phyloP scores from a whole-genome alignment of 1,140 invertebrate genomes.

The Pinna nobilis region DNA sequence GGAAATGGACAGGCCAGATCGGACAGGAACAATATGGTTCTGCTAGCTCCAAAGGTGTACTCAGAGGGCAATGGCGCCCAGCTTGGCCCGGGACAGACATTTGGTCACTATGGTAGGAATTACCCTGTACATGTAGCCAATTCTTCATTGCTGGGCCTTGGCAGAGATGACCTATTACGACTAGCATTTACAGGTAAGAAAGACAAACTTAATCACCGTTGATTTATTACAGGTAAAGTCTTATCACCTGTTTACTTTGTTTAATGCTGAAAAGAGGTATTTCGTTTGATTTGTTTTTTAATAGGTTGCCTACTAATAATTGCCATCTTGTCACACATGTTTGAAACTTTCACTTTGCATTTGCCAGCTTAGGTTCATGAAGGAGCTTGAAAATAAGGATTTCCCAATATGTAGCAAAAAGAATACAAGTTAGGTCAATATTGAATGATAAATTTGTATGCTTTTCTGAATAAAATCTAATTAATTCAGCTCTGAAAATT shows the following conservation, averaged over 20 bases:
- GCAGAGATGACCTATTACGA: constrained; percentile 49
- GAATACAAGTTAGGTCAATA: too few relatives aligned
- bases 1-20: constrained; percentile 70
- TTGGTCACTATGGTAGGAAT: constrained; percentile 69
- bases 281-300: too few relatives aligned
- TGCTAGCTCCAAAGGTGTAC: constrained; percentile 61
- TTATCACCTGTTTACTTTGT: neutral
- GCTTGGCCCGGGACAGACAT: constrained; percentile 48
- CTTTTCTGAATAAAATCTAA: too few relatives aligned
- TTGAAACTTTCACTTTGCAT: too few relatives aligned
- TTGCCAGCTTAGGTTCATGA: too few relatives aligned
- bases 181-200: constrained; percentile 66
- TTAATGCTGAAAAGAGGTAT: too few relatives aligned
- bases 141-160: constrained; percentile 60
- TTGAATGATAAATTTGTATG: too few relatives aligned
- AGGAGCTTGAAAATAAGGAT: too few relatives aligned
- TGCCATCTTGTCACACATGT: too few relatives aligned
- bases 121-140: constrained; percentile 64
- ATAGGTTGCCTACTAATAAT: too few relatives aligned
- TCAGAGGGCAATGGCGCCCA: constrained; percentile 56
- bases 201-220: neutral
- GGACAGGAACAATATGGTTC: constrained; percentile 71
- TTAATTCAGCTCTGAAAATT: too few relatives aligned
- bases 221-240: neutral
- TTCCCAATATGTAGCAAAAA: too few relatives aligned